Base-by-base conservation (phyloP, 2,113 vertebrate species). In the Lagopus leucura region DNA sequence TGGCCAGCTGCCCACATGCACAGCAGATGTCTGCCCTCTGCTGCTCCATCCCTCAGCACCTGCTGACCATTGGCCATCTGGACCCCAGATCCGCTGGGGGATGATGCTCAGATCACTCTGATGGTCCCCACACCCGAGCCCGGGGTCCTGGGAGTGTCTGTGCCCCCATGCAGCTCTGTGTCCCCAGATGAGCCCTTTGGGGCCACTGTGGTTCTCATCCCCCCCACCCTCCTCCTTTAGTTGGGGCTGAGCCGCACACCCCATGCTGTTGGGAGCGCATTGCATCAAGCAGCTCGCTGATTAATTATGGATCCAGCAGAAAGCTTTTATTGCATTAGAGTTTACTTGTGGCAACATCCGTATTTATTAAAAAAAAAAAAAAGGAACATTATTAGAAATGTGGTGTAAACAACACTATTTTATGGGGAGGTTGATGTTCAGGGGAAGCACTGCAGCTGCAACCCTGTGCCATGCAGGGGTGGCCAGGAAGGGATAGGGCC, bases 61-160 rank as follows among this genome's bases (percentile, higher is more conserved):
- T 98, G 98, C 96, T 97, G 96, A 96, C 96, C 93, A 43, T 2
- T 4, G 83, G 91, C 98, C 98, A 98, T 97, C 97, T 98, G 97
- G 96, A 98, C 58, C 47, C 64, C 67, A 30, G 58, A 28, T 0
- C 45, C 82, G 58, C 81, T 2, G 0, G n/a, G n/a, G 3, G 87
- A 83, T 0, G 3, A 10, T 7, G 69, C 83, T 86, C 34, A 11
- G 69, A 40, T 11, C 10, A 10, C 61, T 38, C 28, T 25, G n/a
- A 13, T 60, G 19, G 19, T 32, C 32, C 18, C 57, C 57, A n/a
- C 19, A 14, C 10, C 36, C 25, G 7, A 18, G 18, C 16, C 16
- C 10, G 7, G 61, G 25, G 11, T n/a, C 55, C 55, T 58, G 55
- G 32, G 55, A 20, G 11, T 32, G 55, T 57, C 54, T 10, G 18